A percentile compares a stretch with the other conserved stretches of the same genome.
Evolutionary conservation across 2,888 invertebrate species (phyloP).

Genomic region (Drosophila quasianomalipes): DNA sequence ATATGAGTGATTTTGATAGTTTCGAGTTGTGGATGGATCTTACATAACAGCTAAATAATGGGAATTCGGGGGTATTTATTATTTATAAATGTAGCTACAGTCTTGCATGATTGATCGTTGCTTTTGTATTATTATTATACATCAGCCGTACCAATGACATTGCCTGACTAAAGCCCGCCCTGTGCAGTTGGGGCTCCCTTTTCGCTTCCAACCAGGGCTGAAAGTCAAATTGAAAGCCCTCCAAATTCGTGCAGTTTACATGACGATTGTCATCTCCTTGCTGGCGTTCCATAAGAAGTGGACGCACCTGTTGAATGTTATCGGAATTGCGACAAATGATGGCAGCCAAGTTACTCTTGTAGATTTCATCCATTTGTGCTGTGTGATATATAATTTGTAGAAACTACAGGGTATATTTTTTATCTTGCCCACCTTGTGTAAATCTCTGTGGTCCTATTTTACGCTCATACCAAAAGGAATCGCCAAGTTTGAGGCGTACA

Average conservation of each 20-base stretch:
- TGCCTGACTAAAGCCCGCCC: constrained; percentile 51
- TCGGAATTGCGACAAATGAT: constrained; percentile 93
- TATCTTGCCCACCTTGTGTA: constrained; percentile 87
- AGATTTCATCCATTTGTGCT: constrained; percentile 93
- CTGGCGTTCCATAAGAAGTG: constrained; percentile 89
- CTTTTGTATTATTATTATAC: constrained; percentile 5
- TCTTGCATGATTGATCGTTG: background rate
- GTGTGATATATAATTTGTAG: constrained; percentile 24
- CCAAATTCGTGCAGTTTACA: constrained; percentile 88
- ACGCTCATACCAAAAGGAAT: constrained; percentile 96
- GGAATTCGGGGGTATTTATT: background rate
- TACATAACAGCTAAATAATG: background rate
- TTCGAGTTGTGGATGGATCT: background rate
- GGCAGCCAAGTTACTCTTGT: constrained; percentile 90
- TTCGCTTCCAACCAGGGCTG: constrained; percentile 86
- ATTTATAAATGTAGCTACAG: constrained; percentile 5
- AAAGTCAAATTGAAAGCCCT: constrained; percentile 87
- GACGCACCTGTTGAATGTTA: constrained; percentile 88
- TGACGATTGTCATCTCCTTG: constrained; percentile 87
- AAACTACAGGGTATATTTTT: background rate
- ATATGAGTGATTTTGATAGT: background rate
- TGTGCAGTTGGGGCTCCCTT: constrained; percentile 54
- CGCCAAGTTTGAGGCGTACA: constrained; percentile 91
- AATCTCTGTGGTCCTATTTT: constrained; percentile 89
- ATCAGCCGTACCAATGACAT: constrained; percentile 63